Conservation (phyloP, 1,140 invertebrate species). For the Panagrolaimus sp. region DNA sequence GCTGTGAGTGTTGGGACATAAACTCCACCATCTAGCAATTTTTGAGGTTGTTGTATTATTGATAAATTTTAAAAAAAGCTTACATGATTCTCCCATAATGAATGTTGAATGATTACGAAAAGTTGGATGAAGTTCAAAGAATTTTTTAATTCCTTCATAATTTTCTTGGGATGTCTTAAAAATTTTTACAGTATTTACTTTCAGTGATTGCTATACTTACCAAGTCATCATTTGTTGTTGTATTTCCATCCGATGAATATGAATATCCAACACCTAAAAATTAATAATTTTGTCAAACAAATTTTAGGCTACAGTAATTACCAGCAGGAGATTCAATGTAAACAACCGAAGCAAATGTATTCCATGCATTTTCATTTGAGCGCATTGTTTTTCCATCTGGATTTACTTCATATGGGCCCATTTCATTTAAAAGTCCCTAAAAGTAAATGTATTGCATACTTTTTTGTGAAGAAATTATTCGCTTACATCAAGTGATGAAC, state of each 20-base stretch:
- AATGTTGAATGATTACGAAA: conserved; percentile 60
- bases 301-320: too few species aligned
- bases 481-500: conserved; percentile 59
- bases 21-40: conserved; percentile 43
- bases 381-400: conserved; percentile 58
- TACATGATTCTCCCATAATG: conserved; percentile 61
- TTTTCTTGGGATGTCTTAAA: conserved; percentile 60
- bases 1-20: conserved; percentile 63
- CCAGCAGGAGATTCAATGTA: conserved; percentile 63
- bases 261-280: conserved; percentile 63
- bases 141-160: conserved; percentile 62
- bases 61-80: too few species aligned
- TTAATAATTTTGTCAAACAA: too few species aligned
- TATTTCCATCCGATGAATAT: conserved; percentile 62
- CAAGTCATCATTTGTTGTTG: conserved; percentile 62
- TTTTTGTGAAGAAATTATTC: too few species aligned
- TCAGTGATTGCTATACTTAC: conserved; percentile 34
- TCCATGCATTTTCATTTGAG: conserved; percentile 53
- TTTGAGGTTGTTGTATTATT: not conserved
- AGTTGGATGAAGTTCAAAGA: conserved; percentile 63
- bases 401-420: conserved; percentile 62
- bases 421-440: conserved; percentile 61
- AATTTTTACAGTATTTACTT: not conserved
- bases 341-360: conserved; percentile 70
- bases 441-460: too few species aligned